These are phyloP conservation scores for Aphelocoma californica DNA, from an alignment of 2,797 vertebrate genomes.

Conservation along the genomic window DNA sequence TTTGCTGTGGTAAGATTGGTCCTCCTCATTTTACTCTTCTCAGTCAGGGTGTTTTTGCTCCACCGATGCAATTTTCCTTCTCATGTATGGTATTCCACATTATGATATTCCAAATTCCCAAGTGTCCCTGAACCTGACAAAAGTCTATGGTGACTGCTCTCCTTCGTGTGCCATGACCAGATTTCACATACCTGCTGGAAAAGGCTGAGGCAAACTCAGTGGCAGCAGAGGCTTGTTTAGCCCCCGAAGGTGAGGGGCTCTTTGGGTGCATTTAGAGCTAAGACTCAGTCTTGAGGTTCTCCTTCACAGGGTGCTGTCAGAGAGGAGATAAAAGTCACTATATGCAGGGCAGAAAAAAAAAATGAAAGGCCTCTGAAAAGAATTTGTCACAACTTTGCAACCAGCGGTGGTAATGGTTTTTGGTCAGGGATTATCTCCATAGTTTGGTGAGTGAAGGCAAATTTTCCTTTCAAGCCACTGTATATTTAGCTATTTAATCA, in stretches of 20 bases:
- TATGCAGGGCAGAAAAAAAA: background rate
- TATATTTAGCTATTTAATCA: slow-evolving; percentile 52
- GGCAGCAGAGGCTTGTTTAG: background rate
- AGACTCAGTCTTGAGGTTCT: background rate
- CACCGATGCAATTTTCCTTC: background rate
- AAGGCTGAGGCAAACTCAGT: background rate
- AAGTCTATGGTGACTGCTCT: background rate
- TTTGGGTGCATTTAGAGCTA: background rate
- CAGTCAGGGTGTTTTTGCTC: background rate
- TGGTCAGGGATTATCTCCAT: background rate
- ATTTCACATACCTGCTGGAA: background rate
- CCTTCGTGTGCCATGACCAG: background rate
- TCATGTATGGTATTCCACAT: background rate
- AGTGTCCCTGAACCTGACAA: background rate
- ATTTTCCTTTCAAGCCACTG: slow-evolving; percentile 41
- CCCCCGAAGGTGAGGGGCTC: background rate
- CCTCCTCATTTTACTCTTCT: background rate
- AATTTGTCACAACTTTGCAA: slow-evolving; percentile 9
- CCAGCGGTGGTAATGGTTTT: background rate
- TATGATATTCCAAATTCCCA: background rate
- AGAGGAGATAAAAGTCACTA: background rate
- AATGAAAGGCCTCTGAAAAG: background rate
- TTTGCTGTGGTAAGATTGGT: background rate
- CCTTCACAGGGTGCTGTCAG: background rate
- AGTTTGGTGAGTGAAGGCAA: slow-evolving; percentile 9